phyloP scores from a whole-genome alignment of 2,113 vertebrate genomes.

The Chaetodon trifascialis region DNA sequence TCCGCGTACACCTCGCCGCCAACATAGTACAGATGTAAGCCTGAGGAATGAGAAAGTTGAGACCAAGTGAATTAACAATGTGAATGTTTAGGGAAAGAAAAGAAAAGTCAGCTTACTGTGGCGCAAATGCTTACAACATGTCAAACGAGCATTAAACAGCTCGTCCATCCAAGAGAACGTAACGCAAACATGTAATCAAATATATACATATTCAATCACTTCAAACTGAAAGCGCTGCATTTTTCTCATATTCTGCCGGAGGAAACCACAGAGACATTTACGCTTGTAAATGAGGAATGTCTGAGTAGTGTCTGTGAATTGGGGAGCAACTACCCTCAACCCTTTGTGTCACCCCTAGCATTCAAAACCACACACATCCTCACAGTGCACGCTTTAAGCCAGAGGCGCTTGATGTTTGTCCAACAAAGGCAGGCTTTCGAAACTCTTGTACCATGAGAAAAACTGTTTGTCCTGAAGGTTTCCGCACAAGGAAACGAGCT shows the following conservation, averaged over 20 bases:
- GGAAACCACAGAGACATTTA: conserved; percentile 38
- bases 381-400: conserved; percentile 40
- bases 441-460: conserved; percentile 25
- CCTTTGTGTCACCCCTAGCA: conserved; percentile 29
- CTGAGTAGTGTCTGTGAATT: conserved; percentile 46
- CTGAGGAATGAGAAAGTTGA: conserved; percentile 67
- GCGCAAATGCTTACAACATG: background rate
- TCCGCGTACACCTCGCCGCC: conserved; percentile 97
- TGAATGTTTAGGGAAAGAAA: background rate
- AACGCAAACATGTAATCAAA: background rate
- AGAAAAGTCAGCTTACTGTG: background rate
- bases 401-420: conserved; percentile 42
- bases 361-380: conserved; percentile 42
- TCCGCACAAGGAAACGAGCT: background rate
- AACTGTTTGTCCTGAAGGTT: conserved; percentile 29
- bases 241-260: conserved; percentile 34
- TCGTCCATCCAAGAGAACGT: background rate
- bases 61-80: background rate
- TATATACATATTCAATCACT: conserved; percentile 3
- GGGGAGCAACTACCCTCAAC: conserved; percentile 13
- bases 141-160: background rate
- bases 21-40: conserved; percentile 95
- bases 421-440: conserved; percentile 21
- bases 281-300: conserved; percentile 43
- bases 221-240: background rate